A percentile compares a stretch with the other conserved stretches of the same genome.
These are phyloP conservation scores for Etia nguti DNA, from an alignment of 2,113 vertebrate species.

Conservation along the genomic window DNA sequence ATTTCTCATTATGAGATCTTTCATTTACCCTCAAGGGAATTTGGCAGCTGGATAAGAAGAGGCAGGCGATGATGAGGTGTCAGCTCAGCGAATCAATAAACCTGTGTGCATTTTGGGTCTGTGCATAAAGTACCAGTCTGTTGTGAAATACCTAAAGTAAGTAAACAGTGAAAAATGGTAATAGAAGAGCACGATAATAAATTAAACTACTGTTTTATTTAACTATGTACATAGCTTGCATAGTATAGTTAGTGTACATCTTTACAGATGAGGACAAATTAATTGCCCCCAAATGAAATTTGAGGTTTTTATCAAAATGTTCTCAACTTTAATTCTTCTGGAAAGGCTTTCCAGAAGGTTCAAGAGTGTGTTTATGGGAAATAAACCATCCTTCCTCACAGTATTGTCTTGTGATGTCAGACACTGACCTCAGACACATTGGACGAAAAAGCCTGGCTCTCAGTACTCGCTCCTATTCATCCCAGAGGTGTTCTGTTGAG, in stretches of 20 bases:
- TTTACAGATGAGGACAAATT: not conserved
- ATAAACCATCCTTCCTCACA: not conserved
- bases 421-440: not conserved
- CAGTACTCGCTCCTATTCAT: not conserved
- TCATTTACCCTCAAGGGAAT: constrained; percentile 36
- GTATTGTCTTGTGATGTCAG: not conserved
- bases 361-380: not conserved
- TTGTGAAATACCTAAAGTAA: not conserved
- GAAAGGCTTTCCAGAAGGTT: not conserved
- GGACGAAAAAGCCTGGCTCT: not conserved
- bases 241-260: not conserved
- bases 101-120: not conserved
- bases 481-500: not conserved
- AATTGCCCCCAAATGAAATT: not conserved
- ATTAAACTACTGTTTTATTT: not conserved
- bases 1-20: constrained; percentile 49
- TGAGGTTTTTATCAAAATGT: not conserved
- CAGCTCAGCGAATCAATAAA: constrained; percentile 25
- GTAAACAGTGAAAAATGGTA: not conserved
- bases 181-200: not conserved
- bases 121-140: not conserved
- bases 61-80: not conserved
- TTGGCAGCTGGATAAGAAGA: constrained; percentile 9
- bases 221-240: not conserved
- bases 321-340: not conserved